These are phyloP conservation scores for Telmatochromis sp. DNA, from an alignment of 2,113 vertebrate genomes.

Conservation along the genomic window DNA sequence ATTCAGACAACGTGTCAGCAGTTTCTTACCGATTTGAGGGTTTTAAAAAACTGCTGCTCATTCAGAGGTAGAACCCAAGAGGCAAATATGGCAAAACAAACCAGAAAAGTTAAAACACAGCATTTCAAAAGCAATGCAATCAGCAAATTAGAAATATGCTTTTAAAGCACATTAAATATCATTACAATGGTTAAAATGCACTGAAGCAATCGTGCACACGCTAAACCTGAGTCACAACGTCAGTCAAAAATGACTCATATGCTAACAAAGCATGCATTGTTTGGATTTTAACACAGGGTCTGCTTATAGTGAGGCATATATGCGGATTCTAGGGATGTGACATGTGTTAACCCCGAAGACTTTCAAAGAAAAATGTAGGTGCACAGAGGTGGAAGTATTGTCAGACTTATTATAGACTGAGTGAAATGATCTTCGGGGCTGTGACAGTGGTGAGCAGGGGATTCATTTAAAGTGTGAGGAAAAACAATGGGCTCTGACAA, in stretches of 20 bases:
- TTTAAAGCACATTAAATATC: neutral
- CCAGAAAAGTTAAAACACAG: constrained; percentile 57
- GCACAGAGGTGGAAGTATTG: neutral
- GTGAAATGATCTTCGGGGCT: neutral
- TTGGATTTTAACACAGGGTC: neutral
- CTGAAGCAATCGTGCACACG: neutral
- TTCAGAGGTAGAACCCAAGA: constrained; percentile 58
- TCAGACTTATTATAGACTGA: neutral
- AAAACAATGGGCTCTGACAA: neutral
- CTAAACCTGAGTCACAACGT: neutral
- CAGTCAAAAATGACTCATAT: neutral
- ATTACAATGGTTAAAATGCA: neutral
- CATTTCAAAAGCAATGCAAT: constrained; percentile 4
- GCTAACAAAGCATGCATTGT: neutral
- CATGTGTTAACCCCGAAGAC: neutral
- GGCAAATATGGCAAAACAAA: constrained; percentile 60
- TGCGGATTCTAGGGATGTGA: neutral
- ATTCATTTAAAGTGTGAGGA: neutral
- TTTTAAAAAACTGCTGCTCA: constrained; percentile 76
- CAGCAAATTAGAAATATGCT: constrained; percentile 10
- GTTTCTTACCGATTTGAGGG: constrained; percentile 64
- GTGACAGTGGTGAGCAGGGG: neutral
- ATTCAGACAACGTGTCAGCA: neutral
- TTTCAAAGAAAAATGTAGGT: neutral
- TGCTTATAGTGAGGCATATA: neutral